These are phyloP conservation scores for Sebastiscus albofasciatus DNA, from an alignment of 2,797 vertebrate genomes.

Conservation along the genomic window DNA sequence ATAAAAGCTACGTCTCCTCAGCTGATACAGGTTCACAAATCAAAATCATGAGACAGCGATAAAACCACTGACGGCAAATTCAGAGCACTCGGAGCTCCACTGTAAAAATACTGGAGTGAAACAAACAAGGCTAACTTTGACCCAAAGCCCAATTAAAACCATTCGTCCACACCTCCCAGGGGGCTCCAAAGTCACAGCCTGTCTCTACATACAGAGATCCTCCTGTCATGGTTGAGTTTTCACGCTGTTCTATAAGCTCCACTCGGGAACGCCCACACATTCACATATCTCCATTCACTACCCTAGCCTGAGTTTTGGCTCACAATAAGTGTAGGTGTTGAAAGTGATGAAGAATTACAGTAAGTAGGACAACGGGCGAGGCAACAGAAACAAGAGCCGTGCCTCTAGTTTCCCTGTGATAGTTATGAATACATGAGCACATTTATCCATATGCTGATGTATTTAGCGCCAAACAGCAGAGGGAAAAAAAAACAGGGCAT, in stretches of 20 bases:
- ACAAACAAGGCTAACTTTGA: slow-evolving; percentile 50
- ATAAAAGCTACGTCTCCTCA: not conserved
- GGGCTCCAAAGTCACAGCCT: not conserved
- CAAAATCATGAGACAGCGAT: slow-evolving; percentile 29
- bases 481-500: slow-evolving; percentile 64
- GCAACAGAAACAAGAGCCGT: slow-evolving; percentile 70
- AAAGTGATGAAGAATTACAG: slow-evolving; percentile 80
- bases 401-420: slow-evolving; percentile 71
- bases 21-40: slow-evolving; percentile 11
- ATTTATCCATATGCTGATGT: slow-evolving; percentile 80
- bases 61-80: slow-evolving; percentile 29
- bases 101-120: slow-evolving; percentile 52
- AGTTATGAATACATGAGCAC: slow-evolving; percentile 78
- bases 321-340: slow-evolving; percentile 80
- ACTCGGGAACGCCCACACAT: slow-evolving; percentile 55
- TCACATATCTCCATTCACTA: slow-evolving; percentile 76
- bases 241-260: slow-evolving; percentile 69
- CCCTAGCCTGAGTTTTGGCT: slow-evolving; percentile 68
- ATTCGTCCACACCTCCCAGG: not conserved
- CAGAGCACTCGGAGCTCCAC: slow-evolving; percentile 3
- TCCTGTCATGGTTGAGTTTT: slow-evolving; percentile 60
- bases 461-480: slow-evolving; percentile 81
- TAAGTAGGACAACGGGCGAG: slow-evolving; percentile 78
- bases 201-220: slow-evolving; percentile 28
- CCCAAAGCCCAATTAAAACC: slow-evolving; percentile 35